phyloP scores from a whole-genome alignment of 2,797 vertebrate species.

The Stomatorhinus walkeri region DNA sequence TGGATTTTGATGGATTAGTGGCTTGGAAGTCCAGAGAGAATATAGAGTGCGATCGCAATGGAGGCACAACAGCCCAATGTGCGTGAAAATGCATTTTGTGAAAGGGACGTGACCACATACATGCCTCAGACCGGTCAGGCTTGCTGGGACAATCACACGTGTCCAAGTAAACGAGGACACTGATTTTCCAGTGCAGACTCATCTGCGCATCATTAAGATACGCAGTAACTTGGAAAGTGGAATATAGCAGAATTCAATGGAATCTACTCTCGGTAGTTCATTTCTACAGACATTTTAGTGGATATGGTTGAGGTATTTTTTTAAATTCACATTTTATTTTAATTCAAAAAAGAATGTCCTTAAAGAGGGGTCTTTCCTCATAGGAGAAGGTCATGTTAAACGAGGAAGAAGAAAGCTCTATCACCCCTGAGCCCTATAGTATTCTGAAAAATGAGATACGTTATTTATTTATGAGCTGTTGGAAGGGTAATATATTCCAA shows the following conservation, averaged over 20 bases:
- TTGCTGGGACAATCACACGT: background rate
- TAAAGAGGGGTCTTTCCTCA: background rate
- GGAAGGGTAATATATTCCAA: background rate
- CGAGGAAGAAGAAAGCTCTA: background rate
- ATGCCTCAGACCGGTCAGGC: background rate
- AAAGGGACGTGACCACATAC: background rate
- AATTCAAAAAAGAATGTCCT: background rate
- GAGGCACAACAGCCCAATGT: background rate
- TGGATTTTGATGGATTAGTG: conserved; percentile 35
- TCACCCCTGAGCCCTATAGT: background rate
- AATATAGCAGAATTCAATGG: background rate
- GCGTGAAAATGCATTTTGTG: background rate
- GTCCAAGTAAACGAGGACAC: background rate
- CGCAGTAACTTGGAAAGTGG: background rate
- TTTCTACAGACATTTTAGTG: background rate
- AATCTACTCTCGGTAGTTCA: background rate
- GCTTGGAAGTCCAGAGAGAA: background rate
- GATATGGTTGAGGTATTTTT: background rate
- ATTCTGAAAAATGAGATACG: background rate
- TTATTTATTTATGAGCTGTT: conserved; percentile 7
- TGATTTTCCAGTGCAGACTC: background rate
- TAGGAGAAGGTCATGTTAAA: background rate
- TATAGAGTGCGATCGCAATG: background rate
- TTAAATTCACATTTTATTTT: background rate
- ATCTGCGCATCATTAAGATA: background rate